phyloP scores from a whole-genome alignment of 2,113 vertebrate species.

The Panthera leo region DNA sequence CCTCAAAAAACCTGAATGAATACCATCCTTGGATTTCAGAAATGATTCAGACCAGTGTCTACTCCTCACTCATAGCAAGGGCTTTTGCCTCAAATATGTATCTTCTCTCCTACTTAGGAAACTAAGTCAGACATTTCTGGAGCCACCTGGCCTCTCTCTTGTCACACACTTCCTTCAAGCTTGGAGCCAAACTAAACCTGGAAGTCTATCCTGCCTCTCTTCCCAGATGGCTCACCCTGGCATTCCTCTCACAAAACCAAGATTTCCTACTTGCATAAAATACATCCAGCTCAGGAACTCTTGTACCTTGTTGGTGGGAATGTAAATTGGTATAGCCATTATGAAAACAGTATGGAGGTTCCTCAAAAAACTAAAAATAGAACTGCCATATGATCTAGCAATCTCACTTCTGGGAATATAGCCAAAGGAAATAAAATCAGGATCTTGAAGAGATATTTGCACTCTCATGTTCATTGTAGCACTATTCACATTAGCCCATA shows the following conservation, averaged over 20 bases:
- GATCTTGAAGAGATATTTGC: neutral
- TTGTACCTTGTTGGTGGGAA: neutral
- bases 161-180: neutral
- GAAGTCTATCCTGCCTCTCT: neutral
- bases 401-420: neutral
- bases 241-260: neutral
- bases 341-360: neutral
- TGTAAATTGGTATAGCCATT: neutral
- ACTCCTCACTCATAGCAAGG: neutral
- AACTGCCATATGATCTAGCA: neutral
- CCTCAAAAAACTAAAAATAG: neutral
- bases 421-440: neutral
- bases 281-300: neutral
- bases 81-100: neutral
- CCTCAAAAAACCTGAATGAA: neutral
- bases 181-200: neutral
- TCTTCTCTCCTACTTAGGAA: neutral
- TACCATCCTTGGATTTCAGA: neutral
- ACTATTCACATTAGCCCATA: neutral
- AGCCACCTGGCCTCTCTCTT: neutral
- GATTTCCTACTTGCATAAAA: neutral
- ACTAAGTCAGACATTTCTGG: neutral
- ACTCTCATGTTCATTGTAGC: neutral
- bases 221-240: neutral
- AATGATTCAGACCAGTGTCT: no score